Percentiles rank a stretch among this genome's conserved stretches.
Evolutionary conservation across 2,113 vertebrate genomes (phyloP).

Genomic region (Harpagus bidentatus): DNA sequence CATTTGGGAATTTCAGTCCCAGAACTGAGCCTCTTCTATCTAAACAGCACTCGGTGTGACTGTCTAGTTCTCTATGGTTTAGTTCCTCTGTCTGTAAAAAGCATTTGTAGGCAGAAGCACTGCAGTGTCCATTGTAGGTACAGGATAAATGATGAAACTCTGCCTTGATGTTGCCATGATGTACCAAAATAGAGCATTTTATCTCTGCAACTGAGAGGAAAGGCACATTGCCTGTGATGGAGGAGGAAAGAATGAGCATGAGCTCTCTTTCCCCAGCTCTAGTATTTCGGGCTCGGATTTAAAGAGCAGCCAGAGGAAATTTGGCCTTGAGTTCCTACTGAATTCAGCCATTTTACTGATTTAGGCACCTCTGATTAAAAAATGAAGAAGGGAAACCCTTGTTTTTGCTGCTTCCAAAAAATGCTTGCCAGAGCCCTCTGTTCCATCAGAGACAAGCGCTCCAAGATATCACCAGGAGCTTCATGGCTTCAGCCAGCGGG

Average conservation of each 20-base stretch:
- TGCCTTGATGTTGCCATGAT: neutral
- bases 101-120: neutral
- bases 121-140: accelerated
- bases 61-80: neutral
- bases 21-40: accelerated
- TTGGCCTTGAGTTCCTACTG: neutral
- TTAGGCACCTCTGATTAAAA: neutral
- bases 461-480: neutral
- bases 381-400: neutral
- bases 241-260: neutral
- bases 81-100: neutral
- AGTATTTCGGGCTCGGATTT: neutral
- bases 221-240: accelerated
- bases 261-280: neutral
- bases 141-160: neutral
- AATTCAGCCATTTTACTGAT: neutral
- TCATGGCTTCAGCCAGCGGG: neutral
- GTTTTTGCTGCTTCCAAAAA: neutral
- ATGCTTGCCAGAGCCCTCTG: neutral
- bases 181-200: neutral
- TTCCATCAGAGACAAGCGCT: neutral
- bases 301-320: neutral
- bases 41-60: accelerated
- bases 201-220: neutral
- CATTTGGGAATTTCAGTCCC: neutral